Conservation (phyloP, 2,113 vertebrate genomes). For the Cryptotis parvus region DNA sequence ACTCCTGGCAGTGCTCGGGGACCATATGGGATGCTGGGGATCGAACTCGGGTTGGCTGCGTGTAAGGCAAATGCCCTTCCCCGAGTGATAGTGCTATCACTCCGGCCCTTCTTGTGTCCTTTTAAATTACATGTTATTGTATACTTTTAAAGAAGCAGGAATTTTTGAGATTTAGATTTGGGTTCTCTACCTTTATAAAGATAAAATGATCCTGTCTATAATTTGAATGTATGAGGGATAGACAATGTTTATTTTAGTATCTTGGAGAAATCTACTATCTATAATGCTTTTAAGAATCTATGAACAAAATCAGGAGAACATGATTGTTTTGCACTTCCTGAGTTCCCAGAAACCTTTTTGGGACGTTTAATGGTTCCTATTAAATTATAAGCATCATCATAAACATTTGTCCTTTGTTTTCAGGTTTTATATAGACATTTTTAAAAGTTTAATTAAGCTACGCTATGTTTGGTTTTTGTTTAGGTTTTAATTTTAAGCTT, state of each 20-base stretch:
- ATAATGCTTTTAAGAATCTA: conserved; percentile 38
- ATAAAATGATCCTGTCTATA: conserved; percentile 9
- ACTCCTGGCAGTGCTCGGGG: too few species aligned
- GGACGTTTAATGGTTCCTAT: background rate
- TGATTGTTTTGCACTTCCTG: background rate
- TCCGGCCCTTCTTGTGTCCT: background rate
- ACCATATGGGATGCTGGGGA: too few species aligned
- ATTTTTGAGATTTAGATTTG: conserved; percentile 14
- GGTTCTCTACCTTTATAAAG: background rate
- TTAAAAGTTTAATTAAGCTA: conserved; percentile 3
- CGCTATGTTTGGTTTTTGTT: conserved; percentile 22
- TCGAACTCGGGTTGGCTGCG: too few species aligned
- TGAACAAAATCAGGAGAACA: background rate
- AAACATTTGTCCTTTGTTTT: conserved; percentile 9
- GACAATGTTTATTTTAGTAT: conserved; percentile 8
- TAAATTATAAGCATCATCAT: conserved; percentile 4
- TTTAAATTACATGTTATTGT: background rate
- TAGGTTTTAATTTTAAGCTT: conserved; percentile 56
- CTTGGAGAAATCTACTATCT: background rate
- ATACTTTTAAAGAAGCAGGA: background rate
- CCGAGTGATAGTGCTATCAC: too few species aligned
- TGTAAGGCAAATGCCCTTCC: too few species aligned
- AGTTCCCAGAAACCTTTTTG: background rate
- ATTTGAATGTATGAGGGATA: background rate
- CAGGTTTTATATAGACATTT: background rate